Percentiles rank a stretch among this genome's conserved stretches.
Evolutionary conservation across 37 sponge, comb jelly and placozoan species (phyloP).

Genomic region (Ianthella basta): DNA sequence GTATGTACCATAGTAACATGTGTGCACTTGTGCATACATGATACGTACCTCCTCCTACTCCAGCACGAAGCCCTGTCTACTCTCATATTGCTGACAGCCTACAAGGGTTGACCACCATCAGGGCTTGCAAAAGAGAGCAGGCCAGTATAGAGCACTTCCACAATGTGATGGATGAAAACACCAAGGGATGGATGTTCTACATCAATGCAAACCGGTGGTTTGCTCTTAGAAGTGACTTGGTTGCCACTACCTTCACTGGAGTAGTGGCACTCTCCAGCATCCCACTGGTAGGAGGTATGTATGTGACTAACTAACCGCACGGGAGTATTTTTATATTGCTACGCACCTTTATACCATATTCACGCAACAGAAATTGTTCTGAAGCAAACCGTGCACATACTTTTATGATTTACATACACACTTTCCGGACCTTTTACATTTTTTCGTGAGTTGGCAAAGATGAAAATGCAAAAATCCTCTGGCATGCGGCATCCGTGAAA

Average conservation of each 20-base stretch:
- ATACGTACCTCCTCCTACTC: background rate
- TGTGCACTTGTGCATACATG: background rate
- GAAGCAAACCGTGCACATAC: too few relatives aligned
- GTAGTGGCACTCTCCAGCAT: conserved; percentile 59
- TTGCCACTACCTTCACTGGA: conserved; percentile 52
- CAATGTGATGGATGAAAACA: conserved; percentile 51
- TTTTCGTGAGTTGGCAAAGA: too few relatives aligned
- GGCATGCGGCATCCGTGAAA: too few relatives aligned
- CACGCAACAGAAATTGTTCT: too few relatives aligned
- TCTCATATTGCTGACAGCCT: conserved; percentile 79
- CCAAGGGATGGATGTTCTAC: conserved; percentile 69
- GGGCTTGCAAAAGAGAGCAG: conserved; percentile 46
- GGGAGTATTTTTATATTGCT: too few relatives aligned
- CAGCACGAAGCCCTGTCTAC: conserved; percentile 88
- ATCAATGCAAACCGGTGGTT: conserved; percentile 75
- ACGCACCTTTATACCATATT: too few relatives aligned
- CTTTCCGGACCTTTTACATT: too few relatives aligned
- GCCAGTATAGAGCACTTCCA: conserved; percentile 42
- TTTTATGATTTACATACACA: too few relatives aligned
- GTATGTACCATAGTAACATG: too few relatives aligned
- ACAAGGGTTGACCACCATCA: conserved; percentile 78
- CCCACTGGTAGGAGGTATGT: conserved; percentile 34
- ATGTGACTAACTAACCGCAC: too few relatives aligned
- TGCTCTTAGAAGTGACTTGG: conserved; percentile 65
- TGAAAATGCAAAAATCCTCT: too few relatives aligned